Evolutionary conservation across 2,113 vertebrate species (phyloP).

Genomic region (Carassius auratus): DNA sequence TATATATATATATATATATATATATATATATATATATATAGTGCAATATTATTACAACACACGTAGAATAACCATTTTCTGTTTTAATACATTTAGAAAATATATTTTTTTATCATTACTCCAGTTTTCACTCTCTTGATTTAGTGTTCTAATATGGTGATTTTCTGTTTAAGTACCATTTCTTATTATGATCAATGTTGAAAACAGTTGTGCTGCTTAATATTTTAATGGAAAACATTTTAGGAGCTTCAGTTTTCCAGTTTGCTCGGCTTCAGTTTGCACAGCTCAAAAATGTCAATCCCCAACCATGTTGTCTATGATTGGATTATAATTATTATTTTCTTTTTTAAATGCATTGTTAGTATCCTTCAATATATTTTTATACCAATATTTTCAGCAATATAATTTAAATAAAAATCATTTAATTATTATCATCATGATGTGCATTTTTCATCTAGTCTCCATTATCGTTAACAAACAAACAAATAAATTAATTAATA

Average conservation of each 20-base stretch:
- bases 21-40: too few relatives aligned
- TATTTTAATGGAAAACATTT: not conserved
- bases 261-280: not conserved
- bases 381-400: not conserved
- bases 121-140: not conserved
- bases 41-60: too few relatives aligned
- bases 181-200: not conserved
- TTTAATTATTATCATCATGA: not conserved
- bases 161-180: not conserved
- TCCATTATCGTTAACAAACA: not conserved
- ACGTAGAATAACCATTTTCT: too few relatives aligned
- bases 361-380: not conserved
- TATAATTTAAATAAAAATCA: not conserved
- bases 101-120: not conserved
- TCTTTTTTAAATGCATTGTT: not conserved
- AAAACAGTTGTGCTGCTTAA: not conserved
- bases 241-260: not conserved
- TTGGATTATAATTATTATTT: too few relatives aligned
- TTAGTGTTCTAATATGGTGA: not conserved
- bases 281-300: not conserved
- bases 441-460: not conserved
- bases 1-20: too few relatives aligned
- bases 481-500: too few relatives aligned
- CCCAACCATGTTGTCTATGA: too few relatives aligned
- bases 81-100: not conserved